Percentiles rank a stretch among this genome's conserved stretches.
Evolutionary conservation across 2,113 vertebrate species (phyloP).

Genomic region (Gobiocypris rarus): DNA sequence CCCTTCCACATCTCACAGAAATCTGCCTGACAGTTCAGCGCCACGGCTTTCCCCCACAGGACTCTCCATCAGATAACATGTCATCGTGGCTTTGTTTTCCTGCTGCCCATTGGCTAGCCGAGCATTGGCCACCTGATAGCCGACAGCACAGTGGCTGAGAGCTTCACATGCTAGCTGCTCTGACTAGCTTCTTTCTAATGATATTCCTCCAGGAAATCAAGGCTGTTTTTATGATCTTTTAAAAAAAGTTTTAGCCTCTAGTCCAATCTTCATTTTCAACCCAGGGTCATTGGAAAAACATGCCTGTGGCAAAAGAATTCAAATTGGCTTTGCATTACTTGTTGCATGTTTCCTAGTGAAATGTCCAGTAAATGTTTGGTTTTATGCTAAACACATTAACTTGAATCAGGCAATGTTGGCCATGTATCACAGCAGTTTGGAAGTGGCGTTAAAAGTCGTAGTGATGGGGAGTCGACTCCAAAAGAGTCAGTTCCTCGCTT

Average conservation of each 20-base stretch:
- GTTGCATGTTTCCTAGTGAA: not conserved
- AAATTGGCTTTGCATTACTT: not conserved
- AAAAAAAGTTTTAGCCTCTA: not conserved
- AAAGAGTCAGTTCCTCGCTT: no score
- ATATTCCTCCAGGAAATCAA: not conserved
- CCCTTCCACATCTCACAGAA: constrained; percentile 67
- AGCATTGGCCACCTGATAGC: constrained; percentile 68
- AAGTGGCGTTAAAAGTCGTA: not conserved
- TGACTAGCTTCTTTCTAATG: not conserved
- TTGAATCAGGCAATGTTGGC: not conserved
- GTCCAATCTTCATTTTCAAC: not conserved
- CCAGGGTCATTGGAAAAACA: not conserved
- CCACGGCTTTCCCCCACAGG: constrained; percentile 69
- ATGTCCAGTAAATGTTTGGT: not conserved
- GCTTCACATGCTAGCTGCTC: not conserved
- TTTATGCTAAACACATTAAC: not conserved
- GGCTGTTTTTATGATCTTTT: not conserved
- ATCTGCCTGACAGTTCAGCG: constrained; percentile 76
- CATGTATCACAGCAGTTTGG: not conserved
- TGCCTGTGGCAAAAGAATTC: not conserved
- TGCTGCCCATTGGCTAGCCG: constrained; percentile 65
- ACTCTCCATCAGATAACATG: constrained; percentile 75
- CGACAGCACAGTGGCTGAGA: not conserved
- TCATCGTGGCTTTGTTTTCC: constrained; percentile 73
- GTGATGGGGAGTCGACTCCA: no score